phyloP scores from a whole-genome alignment of 1,140 invertebrate genomes.

The Carcinoscorpius rotundicauda region DNA sequence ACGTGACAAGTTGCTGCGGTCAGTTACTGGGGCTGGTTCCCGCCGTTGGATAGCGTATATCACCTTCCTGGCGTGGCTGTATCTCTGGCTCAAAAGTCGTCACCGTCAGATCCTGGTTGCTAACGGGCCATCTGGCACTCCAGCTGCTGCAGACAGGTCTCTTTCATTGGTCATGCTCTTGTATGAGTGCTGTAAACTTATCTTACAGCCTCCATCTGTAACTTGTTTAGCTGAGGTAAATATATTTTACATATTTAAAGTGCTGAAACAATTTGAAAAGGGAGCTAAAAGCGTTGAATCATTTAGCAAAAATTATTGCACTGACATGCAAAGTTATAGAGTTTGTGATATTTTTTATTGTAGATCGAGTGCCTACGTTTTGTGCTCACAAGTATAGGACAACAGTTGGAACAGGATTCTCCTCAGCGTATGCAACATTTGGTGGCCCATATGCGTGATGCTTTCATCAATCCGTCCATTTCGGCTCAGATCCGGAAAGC shows the following conservation, averaged over 20 bases:
- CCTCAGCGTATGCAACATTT: conserved; percentile 61
- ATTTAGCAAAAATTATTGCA: neutral
- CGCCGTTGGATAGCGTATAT: conserved; percentile 67
- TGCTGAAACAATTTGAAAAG: too few relatives aligned
- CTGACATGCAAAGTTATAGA: neutral
- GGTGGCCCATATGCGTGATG: conserved; percentile 63
- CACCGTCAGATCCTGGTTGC: conserved; percentile 10
- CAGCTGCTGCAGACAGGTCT: conserved; percentile 49
- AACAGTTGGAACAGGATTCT: conserved; percentile 66
- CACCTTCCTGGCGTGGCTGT: conserved; percentile 77
- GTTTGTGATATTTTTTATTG: neutral
- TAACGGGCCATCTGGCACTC: conserved; percentile 22
- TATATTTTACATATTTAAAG: conserved; percentile 11
- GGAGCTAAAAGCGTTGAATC: too few relatives aligned
- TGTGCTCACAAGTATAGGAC: conserved; percentile 69
- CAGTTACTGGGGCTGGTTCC: conserved; percentile 27
- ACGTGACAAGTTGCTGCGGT: conserved; percentile 39
- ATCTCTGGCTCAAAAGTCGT: conserved; percentile 16
- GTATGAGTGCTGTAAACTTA: conserved; percentile 70
- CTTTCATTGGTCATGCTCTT: conserved; percentile 43
- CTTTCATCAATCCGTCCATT: conserved; percentile 52
- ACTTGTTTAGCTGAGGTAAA: conserved; percentile 60
- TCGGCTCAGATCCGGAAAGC: conserved; percentile 47
- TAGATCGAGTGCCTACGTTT: conserved; percentile 76
- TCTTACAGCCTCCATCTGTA: conserved; percentile 55